phyloP scores from a whole-genome alignment of 2,113 vertebrate species.

The Choloepus hoffmanni region DNA sequence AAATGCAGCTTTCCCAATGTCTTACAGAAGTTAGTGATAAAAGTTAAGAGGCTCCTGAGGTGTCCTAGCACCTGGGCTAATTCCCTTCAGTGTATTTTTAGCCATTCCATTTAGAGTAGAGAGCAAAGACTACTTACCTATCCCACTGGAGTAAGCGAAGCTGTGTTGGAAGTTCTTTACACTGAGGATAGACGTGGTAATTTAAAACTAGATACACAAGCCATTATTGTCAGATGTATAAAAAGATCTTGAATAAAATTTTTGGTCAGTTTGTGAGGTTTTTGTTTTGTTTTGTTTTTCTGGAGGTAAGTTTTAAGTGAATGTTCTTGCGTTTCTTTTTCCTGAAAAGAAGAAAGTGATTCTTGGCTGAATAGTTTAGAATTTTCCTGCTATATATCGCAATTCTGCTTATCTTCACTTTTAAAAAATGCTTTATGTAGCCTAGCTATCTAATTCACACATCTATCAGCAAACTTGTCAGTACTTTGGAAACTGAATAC shows the following conservation, averaged over 20 bases:
- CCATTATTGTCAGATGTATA: background rate
- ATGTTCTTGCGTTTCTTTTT: background rate
- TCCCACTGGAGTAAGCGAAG: background rate
- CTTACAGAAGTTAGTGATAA: slow-evolving; percentile 51
- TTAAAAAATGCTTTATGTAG: background rate
- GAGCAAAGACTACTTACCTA: background rate
- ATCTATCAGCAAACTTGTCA: background rate
- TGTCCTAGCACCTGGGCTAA: background rate
- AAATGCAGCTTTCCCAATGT: slow-evolving; percentile 1
- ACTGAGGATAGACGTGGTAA: background rate
- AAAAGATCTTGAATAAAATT: background rate
- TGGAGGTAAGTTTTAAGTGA: background rate
- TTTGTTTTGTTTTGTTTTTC: background rate
- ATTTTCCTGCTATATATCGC: background rate
- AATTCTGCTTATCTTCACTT: slow-evolving; percentile 33
- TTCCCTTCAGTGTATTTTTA: background rate
- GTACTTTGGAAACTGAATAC: background rate
- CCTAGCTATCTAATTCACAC: background rate
- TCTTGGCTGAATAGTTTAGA: slow-evolving; percentile 12
- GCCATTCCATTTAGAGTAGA: background rate
- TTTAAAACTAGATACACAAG: background rate
- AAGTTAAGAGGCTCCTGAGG: slow-evolving; percentile 20
- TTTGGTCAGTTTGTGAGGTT: background rate
- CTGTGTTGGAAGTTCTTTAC: background rate
- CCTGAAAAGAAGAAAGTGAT: background rate